Base-by-base conservation (phyloP, 2,888 invertebrate genomes). In the Drosophila aldrichi region DNA sequence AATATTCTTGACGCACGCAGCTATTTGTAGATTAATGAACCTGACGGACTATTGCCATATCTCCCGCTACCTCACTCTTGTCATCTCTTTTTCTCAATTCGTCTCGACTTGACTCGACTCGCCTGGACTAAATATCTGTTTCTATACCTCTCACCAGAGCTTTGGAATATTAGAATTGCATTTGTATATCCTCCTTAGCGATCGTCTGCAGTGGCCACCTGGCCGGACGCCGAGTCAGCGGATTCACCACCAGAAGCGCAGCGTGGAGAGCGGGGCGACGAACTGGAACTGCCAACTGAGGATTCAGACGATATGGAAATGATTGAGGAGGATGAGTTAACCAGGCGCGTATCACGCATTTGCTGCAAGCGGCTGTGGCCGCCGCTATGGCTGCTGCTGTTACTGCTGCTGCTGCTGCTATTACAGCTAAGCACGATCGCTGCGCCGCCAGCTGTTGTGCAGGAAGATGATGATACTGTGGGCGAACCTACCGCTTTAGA, bases 231-330 rank as follows among this genome's bases (percentile, higher is more conserved):
- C 2, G 78, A 71, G 18, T 78, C 78, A 16, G 68, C 46, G 1
- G 72, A 77, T 14, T 78, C 78, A 1, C 43, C 61, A n/a, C 70
- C 79, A 38, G 79, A 73, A 12, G 55, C 70, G 48, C 74, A 73
- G 14, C 60, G 83, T 9, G 83, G 79, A 8, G 81, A 77, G 0
- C 88, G 74, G 5, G 88, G 78, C 16, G 89, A 84, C 7, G 88
- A 85, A 22, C 80, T 69, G 20, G 80, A 75, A 38, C 90, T 89
- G 64, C 86, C 91, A 56, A 90, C 89, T 52, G 92, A 92, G 48
- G 91, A 91, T 64, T 92, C 91, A 52, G 92, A 92, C 34, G 91
- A 91, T 90, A 91, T 92, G 73, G 91, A 91, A 78, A 91, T 92
- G 59, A 92, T 91, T 63, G 87, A 78, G 40, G 92, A 92, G n/a